Base-by-base conservation (phyloP, 35 echinoderm and acorn worm species). In the Patiria miniata region DNA sequence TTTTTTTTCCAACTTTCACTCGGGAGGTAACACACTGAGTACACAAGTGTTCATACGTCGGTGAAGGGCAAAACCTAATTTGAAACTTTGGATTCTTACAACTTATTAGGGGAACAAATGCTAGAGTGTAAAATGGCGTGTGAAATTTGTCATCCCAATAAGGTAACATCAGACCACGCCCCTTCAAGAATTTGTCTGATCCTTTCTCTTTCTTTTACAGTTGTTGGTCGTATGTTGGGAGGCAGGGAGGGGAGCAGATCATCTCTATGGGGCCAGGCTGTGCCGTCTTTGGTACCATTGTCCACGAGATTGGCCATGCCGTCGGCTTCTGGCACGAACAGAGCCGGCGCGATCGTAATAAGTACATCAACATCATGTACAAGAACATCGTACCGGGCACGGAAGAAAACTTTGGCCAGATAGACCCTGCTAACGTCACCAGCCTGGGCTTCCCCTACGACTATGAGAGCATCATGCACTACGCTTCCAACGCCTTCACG, bases 301-400 rank as follows among this genome's bases (percentile, higher is more conserved):
- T 94, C 23, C 96, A 99, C 76, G 96, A 99, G 78, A 52, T 95
- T 17, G 96, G 96, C 0, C 96, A 99, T 65, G 96, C 96, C 8
- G 78, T 99, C 34, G 96, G 96, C 0, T 87, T 95, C 39, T 99
- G 96, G 96, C 96, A 99, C 59, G 96, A 99, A 87, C 96, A 99
- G 96, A 90, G 92, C 69, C 92, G 96, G 29, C 65, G 86, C 81
- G 96, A 99, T 77, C 81, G 96, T 52, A 89, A 99, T 39, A 81
- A 78, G 19, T 99, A 92, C 83, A 83, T 99, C 36, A 88, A 84
- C 68, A 78, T 99, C 1, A 57, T 94, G 2, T 81, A 89, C 21
- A 52, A 85, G 33, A 99, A 99, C 87, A 84, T 95, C 19, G 86
- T 86, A 3, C 82, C 86, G 8, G 96, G 96, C 17, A 83, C 93